Evolutionary conservation across 2,888 invertebrate species (phyloP).

Genomic region (Caenorhabditis uteleia): DNA sequence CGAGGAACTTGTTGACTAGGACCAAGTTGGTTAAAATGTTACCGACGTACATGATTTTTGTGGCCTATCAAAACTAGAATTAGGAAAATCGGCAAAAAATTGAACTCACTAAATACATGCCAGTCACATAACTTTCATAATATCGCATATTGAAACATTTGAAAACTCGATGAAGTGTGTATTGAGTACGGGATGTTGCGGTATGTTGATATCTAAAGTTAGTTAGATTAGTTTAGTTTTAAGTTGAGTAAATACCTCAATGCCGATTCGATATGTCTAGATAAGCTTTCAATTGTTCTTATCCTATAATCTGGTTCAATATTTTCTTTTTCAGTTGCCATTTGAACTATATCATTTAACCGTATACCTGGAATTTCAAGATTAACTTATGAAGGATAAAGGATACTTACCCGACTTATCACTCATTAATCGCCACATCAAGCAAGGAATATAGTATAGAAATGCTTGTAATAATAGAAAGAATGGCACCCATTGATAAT

Average conservation of each 20-base stretch:
- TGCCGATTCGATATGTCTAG: constrained; percentile 68
- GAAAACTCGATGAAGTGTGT: constrained; percentile 68
- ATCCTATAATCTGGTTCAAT: constrained; percentile 69
- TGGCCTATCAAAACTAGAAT: constrained; percentile 51
- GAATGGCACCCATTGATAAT: constrained; percentile 68
- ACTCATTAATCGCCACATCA: constrained; percentile 72
- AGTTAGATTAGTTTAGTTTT: not conserved
- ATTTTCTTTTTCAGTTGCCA: constrained; percentile 70
- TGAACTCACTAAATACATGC: constrained; percentile 65
- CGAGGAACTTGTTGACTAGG: constrained; percentile 68
- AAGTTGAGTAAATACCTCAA: constrained; percentile 43
- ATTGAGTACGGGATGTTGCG: constrained; percentile 67
- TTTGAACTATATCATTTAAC: constrained; percentile 68
- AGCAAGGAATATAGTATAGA: constrained; percentile 73
- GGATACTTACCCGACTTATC: constrained; percentile 73
- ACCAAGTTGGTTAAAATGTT: constrained; percentile 67
- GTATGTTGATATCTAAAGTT: constrained; percentile 69
- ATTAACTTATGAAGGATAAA: not conserved
- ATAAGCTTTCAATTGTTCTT: constrained; percentile 67
- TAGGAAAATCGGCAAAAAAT: not conserved
- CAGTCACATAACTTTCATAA: constrained; percentile 69
- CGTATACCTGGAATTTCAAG: constrained; percentile 57
- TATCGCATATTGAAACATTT: constrained; percentile 69
- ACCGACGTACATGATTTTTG: constrained; percentile 68
- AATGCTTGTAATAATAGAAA: constrained; percentile 67